phyloP scores from a whole-genome alignment of 2,113 vertebrate genomes.

The Nettapus auritus region DNA sequence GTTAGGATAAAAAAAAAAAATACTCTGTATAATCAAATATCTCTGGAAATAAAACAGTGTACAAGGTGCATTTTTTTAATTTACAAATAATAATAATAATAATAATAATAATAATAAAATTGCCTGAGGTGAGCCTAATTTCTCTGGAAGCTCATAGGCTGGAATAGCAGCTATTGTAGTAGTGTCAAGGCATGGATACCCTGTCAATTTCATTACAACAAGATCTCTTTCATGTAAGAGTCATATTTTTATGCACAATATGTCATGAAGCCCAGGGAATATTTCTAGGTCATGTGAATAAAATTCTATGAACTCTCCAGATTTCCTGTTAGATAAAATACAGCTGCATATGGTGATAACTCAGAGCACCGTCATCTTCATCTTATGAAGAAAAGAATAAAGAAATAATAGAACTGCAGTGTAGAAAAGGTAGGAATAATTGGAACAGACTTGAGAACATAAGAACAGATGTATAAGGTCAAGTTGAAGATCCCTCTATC shows the following conservation, averaged over 20 bases:
- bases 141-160: not conserved
- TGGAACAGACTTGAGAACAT: not conserved
- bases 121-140: not conserved
- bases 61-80: not conserved
- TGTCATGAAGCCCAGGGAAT: not conserved
- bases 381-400: not conserved
- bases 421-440: not conserved
- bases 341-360: not conserved
- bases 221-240: not conserved
- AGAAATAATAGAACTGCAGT: not conserved
- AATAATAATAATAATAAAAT: too few species aligned
- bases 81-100: not conserved
- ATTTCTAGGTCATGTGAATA: not conserved
- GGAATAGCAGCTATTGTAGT: not conserved
- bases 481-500: accelerated
- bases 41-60: not conserved
- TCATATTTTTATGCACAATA: not conserved
- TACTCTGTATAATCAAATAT: not conserved
- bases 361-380: not conserved
- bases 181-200: not conserved
- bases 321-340: not conserved
- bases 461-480: not conserved
- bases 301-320: not conserved
- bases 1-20: not conserved
- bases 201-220: not conserved